Conservation (phyloP, 2,797 vertebrate genomes). For the Oreonectes daqikongensis region DNA sequence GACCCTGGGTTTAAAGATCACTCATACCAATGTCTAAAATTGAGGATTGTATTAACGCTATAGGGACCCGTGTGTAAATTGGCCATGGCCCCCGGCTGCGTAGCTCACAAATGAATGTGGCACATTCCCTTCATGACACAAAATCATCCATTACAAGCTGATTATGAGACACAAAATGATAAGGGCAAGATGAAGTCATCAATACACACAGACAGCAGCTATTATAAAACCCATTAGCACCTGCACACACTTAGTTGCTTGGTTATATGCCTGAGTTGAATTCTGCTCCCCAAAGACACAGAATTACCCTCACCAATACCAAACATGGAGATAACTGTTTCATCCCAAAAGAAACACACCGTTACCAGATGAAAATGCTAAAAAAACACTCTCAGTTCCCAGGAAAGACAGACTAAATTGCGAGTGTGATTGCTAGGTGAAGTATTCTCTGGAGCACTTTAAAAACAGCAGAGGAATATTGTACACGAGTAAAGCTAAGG, state of each 20-base stretch:
- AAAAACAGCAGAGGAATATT: slow-evolving; percentile 21
- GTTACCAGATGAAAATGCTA: slow-evolving; percentile 43
- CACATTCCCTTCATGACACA: slow-evolving; percentile 49
- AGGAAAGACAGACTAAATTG: slow-evolving; percentile 42
- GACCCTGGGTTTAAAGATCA: slow-evolving; percentile 57
- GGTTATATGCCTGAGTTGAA: background rate
- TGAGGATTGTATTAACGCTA: slow-evolving; percentile 53
- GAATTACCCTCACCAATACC: slow-evolving; percentile 11
- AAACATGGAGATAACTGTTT: slow-evolving; percentile 32
- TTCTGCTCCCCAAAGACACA: slow-evolving; percentile 33
- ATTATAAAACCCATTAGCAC: slow-evolving; percentile 54
- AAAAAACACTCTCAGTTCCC: slow-evolving; percentile 43
- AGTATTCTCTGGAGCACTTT: slow-evolving; percentile 33
- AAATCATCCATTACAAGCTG: slow-evolving; percentile 56
- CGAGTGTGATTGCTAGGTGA: slow-evolving; percentile 37
- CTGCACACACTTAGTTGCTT: slow-evolving; percentile 41
- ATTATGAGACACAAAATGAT: slow-evolving; percentile 57
- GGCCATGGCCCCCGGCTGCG: slow-evolving; percentile 41
- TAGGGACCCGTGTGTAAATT: slow-evolving; percentile 43
- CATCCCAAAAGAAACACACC: slow-evolving; percentile 25
- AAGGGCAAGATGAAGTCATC: slow-evolving; percentile 53
- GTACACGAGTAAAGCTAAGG: slow-evolving; percentile 17
- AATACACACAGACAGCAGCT: slow-evolving; percentile 48
- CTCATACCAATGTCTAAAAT: slow-evolving; percentile 55
- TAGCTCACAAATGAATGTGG: slow-evolving; percentile 53